Conservation (phyloP, 2,113 vertebrate genomes). For the Meles meles region DNA sequence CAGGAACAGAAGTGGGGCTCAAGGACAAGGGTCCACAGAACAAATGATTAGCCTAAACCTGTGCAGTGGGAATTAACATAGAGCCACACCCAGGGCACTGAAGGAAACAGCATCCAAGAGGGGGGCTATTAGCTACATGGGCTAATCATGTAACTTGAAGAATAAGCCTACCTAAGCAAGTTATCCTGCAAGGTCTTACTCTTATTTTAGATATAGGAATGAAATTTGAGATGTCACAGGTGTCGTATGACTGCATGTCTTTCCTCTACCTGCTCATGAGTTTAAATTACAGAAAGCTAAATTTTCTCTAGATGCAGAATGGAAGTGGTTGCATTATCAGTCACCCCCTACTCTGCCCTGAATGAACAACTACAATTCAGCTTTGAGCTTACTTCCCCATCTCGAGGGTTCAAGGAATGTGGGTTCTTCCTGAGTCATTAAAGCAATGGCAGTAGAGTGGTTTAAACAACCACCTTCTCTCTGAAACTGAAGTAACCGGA, state of each 20-base stretch:
- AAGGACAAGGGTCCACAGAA: background rate
- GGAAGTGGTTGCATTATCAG: background rate
- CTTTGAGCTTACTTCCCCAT: background rate
- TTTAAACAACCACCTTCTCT: background rate
- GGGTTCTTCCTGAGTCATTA: background rate
- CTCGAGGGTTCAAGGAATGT: background rate
- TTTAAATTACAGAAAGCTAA: background rate
- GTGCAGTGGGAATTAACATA: background rate
- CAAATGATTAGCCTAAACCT: background rate
- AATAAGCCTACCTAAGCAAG: background rate
- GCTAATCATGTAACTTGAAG: background rate
- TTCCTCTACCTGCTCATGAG: background rate
- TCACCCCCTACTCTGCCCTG: background rate
- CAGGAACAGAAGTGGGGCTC: background rate
- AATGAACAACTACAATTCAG: background rate
- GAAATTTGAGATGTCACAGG: background rate
- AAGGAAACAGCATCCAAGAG: background rate
- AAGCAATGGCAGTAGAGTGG: background rate
- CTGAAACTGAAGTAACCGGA: slow-evolving; percentile 19
- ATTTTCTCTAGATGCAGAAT: background rate
- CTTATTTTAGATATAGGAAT: background rate
- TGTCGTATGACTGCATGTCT: background rate
- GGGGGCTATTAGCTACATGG: background rate
- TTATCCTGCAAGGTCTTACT: background rate
- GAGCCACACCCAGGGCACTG: background rate